Evolutionary conservation across 2,888 invertebrate species (phyloP).

Genomic region (Tholera decimalis): DNA sequence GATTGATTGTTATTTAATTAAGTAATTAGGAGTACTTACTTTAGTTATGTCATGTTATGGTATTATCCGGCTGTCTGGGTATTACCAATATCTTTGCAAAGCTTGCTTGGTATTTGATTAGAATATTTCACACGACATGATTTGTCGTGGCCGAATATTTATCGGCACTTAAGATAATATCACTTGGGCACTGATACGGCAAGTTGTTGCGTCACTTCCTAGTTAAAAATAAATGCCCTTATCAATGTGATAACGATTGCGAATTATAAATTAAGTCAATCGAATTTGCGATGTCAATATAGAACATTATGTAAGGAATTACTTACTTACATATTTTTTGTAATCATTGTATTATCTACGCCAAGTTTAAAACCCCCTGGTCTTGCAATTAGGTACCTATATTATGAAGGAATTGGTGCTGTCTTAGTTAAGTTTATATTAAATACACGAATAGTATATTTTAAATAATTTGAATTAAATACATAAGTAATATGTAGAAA

Average conservation of each 20-base stretch:
- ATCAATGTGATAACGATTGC: slow-evolving; percentile 39
- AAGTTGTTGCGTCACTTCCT: slow-evolving; percentile 57
- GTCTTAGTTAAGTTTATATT: no score
- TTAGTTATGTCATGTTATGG: neutral
- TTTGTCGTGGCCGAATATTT: slow-evolving; percentile 28
- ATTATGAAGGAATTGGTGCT: no score
- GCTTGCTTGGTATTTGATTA: slow-evolving; percentile 1
- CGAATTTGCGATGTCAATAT: neutral
- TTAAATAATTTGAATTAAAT: no score
- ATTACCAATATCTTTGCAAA: neutral
- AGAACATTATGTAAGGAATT: neutral
- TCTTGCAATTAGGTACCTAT: no score
- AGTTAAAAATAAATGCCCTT: slow-evolving; percentile 52
- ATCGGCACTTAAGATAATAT: slow-evolving; percentile 49
- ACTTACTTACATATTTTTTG: no score
- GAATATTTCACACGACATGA: slow-evolving; percentile 21
- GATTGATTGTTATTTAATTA: neutral
- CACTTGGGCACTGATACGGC: slow-evolving; percentile 39
- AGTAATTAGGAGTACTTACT: neutral
- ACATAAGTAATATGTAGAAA: no score
- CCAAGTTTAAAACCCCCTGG: no score
- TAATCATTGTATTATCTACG: no score
- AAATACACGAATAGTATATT: no score
- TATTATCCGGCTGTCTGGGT: neutral
- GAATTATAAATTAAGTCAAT: slow-evolving; percentile 29